Evolutionary conservation across 2,113 vertebrate genomes (phyloP), one percentile per base, ranked within the genome.

Genomic region (Corythornis vintsioides): DNA sequence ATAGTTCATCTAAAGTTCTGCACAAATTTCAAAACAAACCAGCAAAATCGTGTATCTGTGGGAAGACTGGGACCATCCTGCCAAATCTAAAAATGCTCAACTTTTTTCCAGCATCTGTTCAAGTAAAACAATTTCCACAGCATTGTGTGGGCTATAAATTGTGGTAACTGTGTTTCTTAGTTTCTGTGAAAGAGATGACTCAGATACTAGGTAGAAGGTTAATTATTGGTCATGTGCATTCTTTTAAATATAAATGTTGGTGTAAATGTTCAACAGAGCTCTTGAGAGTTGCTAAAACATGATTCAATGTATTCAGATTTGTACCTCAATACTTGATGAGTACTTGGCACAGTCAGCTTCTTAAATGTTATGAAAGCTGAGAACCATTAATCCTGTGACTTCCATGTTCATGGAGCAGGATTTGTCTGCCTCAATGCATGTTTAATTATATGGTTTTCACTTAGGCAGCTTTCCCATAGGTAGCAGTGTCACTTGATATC

Each of bases 131-230:
- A 75, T 72, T 86, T 92, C 38, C 24, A 4, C 57, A 59, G 45
- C 12, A 75, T 18, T 91, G 48, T 50, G 57, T 81, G 52, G 59
- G 42, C 65, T 92, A 40, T 67, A 87, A 76, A 63, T 50, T 40
- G 42, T 67, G 70, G 19, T 56, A 79, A 31, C 50, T 60, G 19
- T 70, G 43, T 84, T 95, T 88, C 83, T 87, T 65, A 84, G 63
- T 93, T 95, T 89, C 55, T 84, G 11, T 86, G 86, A 57, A 77
- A 86, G 56, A 72, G 29, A 74, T 59, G 57, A 78, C 28, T 93
- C 74, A 72, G 3, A 82, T 72, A 57, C n/a, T 81, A 71, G 22
- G 38, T 45, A 71, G 72, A 77, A 53, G 20, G 20, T 64, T 91
- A 86, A 72, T 78, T 82, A 67, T 26, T 78, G 59, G 53, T 81